Conservation (phyloP, 2,888 invertebrate species). For the Drosophila siamana region DNA sequence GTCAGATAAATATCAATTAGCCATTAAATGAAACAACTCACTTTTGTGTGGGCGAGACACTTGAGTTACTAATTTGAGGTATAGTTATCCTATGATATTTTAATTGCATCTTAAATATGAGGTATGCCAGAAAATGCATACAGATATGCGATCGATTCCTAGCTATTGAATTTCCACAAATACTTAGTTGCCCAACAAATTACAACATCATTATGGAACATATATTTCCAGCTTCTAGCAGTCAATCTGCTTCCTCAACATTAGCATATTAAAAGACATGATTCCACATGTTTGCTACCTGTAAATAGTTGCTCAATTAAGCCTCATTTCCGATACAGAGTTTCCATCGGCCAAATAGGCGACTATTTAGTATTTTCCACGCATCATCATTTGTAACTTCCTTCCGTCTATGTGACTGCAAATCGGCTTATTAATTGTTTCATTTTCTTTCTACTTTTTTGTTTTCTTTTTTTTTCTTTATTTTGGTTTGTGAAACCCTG, state of each 20-base stretch:
- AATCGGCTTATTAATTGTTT: slow-evolving; percentile 25
- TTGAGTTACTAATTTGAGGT: slow-evolving; percentile 43
- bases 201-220: background rate
- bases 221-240: background rate
- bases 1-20: slow-evolving; percentile 74
- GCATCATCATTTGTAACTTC: slow-evolving; percentile 70
- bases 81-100: slow-evolving; percentile 34
- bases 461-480: background rate
- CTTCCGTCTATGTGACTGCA: slow-evolving; percentile 67
- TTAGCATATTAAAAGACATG: slow-evolving; percentile 60
- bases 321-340: slow-evolving; percentile 45
- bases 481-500: background rate
- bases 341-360: too few relatives aligned
- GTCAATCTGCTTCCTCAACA: background rate
- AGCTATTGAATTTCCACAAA: background rate
- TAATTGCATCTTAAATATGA: slow-evolving; percentile 27
- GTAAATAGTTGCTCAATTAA: slow-evolving; percentile 39
- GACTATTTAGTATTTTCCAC: slow-evolving; percentile 59
- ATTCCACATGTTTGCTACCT: slow-evolving; percentile 41
- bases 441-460: background rate
- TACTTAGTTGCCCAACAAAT: background rate
- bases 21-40: slow-evolving; percentile 66
- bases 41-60: slow-evolving; percentile 53
- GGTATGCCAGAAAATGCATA: background rate
- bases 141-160: background rate